Evolutionary conservation across 2,113 vertebrate genomes (phyloP).

Genomic region (Pheucticus melanocephalus): DNA sequence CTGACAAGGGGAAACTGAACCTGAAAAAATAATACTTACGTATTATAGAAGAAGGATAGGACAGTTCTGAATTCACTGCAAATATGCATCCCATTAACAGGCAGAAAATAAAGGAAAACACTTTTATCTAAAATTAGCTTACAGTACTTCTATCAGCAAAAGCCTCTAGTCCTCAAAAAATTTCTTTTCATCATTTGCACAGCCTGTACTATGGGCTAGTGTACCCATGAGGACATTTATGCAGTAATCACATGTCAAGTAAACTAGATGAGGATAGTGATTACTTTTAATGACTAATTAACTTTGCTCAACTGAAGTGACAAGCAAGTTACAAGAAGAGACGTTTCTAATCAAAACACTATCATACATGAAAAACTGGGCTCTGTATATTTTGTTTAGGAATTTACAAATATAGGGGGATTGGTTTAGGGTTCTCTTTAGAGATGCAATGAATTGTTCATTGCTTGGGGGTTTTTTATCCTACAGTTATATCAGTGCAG

Average conservation of each 20-base stretch:
- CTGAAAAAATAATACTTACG: background rate
- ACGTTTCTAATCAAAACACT: background rate
- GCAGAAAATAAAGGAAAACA: background rate
- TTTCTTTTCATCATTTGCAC: background rate
- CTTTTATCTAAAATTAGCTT: background rate
- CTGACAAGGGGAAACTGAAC: background rate
- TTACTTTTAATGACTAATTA: background rate
- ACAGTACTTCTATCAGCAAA: background rate
- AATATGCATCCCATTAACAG: background rate
- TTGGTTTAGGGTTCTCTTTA: background rate
- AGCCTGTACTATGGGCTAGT: background rate
- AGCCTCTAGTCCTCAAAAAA: background rate
- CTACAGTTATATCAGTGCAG: background rate
- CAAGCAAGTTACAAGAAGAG: background rate
- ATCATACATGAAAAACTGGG: background rate
- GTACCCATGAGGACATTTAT: background rate
- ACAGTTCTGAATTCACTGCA: background rate
- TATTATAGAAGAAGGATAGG: background rate
- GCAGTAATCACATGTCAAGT: background rate
- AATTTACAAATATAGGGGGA: background rate
- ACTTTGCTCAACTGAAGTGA: background rate
- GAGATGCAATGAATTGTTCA: background rate
- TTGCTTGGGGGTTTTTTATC: background rate
- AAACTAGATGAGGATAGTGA: background rate
- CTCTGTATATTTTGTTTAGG: background rate